Percentiles rank a stretch among this genome's conserved stretches.
Conservation (phyloP, 2,888 invertebrate species). For the Clunio marinus region DNA sequence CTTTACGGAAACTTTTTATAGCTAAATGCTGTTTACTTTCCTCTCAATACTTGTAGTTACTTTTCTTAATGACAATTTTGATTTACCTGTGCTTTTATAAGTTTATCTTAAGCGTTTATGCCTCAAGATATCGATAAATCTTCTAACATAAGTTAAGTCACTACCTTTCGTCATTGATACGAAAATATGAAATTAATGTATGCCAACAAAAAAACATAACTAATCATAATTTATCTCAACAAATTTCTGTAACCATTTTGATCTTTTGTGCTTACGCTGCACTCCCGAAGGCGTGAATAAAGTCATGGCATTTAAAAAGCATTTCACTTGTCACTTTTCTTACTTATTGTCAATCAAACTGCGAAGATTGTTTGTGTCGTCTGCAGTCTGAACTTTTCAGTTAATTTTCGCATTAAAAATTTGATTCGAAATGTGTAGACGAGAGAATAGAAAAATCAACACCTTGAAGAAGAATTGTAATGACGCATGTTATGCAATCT, state of each 20-base stretch:
- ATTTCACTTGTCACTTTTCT: slow-evolving; percentile 4
- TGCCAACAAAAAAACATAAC: too few species aligned
- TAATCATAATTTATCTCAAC: too few species aligned
- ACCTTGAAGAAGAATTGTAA: not conserved
- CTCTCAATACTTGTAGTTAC: not conserved
- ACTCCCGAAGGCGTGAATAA: not conserved
- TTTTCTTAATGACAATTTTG: not conserved
- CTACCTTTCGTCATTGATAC: too few species aligned
- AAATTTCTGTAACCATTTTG: too few species aligned
- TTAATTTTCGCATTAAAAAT: not conserved
- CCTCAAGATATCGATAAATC: too few species aligned
- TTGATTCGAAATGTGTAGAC: too few species aligned
- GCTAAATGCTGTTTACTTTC: not conserved
- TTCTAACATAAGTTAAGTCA: too few species aligned
- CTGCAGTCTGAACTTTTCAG: not conserved
- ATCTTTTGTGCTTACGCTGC: too few species aligned
- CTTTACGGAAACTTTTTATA: not conserved
- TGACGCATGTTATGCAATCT: not conserved
- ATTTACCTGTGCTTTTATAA: too few species aligned
- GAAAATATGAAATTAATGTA: too few species aligned
- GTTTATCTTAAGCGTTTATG: too few species aligned
- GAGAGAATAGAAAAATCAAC: too few species aligned
- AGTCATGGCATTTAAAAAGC: not conserved
- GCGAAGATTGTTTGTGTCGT: not conserved
- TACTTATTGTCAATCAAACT: not conserved